Evolutionary conservation across 2,113 vertebrate species (phyloP), one percentile per base, ranked within the genome.

Genomic region (Melanotaenia duboulayi): DNA sequence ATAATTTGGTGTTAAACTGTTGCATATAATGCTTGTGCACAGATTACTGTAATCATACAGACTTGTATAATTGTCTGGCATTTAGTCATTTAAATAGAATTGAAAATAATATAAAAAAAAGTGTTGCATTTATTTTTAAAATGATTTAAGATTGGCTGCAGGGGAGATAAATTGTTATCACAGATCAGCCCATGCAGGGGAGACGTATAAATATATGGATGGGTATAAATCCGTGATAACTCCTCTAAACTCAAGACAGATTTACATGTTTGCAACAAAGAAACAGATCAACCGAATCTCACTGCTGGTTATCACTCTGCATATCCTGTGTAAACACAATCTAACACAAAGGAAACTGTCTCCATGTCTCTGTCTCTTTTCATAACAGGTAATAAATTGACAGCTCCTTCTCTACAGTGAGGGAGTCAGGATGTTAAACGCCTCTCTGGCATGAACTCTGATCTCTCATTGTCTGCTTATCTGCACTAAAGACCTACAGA

Each of bases 391-490:
- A 28, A 88, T 83, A 80, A 70, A 83, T 67, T 48, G 39, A 46
- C 72, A 22, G 46, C 66, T 66, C 60, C 61, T 58, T 39, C 52
- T 65, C 48, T 35, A 19, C 20, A 61, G 32, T 2, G 44, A 71
- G 40, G 64, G 22, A 75, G 70, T 49, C 64, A 4, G 61, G 62
- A 61, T 86, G 78, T 82, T 83, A 78, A 89, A 86, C 72, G 71
- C 62, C 42, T 64, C 50, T 52, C 44, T 70, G 70, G 69, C 63
- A 54, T 77, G 54, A 70, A 49, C 85, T 71, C 69, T 82, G 83
- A 87, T 88, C 81, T 80, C 87, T 88, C 82, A 65, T 86, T 89
- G 86, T 91, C 88, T 93, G 50, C 89, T 87, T 85, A 92, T 91
- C 93, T 92, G 76, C 74, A 69, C 68, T 69, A 69, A 74, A 71